phyloP scores from a whole-genome alignment of 2,888 invertebrate species.

The Trachelus tabidus region DNA sequence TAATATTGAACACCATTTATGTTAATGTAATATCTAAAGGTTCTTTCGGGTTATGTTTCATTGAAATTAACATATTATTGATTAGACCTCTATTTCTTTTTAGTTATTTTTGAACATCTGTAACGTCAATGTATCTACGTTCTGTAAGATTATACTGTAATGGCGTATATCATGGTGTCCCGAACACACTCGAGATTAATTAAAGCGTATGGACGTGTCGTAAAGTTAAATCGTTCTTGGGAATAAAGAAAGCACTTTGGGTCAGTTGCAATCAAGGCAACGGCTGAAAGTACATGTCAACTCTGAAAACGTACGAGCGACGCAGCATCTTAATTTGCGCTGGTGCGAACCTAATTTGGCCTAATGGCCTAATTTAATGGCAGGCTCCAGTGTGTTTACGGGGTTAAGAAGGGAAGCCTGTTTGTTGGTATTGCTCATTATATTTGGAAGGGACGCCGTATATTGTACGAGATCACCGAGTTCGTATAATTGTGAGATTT shows the following conservation, averaged over 20 bases:
- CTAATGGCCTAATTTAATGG: conserved; percentile 16
- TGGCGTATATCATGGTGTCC: neutral
- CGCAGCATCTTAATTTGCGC: conserved; percentile 44
- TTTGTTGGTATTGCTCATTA: conserved; percentile 43
- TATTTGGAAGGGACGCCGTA: conserved; percentile 30
- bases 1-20: neutral
- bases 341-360: conserved; percentile 43
- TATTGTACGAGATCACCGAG: conserved; percentile 16
- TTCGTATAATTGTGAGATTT: conserved; percentile 39
- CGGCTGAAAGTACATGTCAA: neutral
- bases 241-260: neutral
- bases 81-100: neutral
- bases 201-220: neutral
- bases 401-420: conserved; percentile 15
- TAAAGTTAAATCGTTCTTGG: neutral
- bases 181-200: neutral
- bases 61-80: neutral
- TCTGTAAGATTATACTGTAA: neutral
- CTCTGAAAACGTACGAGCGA: neutral
- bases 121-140: neutral
- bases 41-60: neutral
- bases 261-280: neutral
- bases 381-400: conserved; percentile 11
- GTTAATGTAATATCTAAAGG: neutral
- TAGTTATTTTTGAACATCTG: neutral